A percentile compares a stretch with the other conserved stretches of the same genome.
Evolutionary conservation across 2,113 vertebrate genomes (phyloP).

Genomic region (Crypturellus undulatus): DNA sequence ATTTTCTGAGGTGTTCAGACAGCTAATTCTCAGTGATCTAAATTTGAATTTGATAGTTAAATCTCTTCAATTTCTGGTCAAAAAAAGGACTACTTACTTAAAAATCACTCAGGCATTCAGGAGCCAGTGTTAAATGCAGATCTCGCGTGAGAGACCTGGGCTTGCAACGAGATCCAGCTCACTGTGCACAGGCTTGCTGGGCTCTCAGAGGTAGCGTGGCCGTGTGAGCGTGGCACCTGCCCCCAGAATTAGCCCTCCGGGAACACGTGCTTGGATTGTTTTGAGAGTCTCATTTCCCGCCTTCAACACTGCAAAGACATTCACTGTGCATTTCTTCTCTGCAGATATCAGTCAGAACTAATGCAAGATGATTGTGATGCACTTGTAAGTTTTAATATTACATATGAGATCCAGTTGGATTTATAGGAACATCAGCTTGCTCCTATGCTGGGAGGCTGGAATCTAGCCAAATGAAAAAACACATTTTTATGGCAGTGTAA

Average conservation of each 20-base stretch:
- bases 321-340: not conserved
- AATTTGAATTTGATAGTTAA: not conserved
- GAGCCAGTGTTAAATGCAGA: not conserved
- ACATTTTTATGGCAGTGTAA: not conserved
- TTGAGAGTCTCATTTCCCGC: not conserved
- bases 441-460: not conserved
- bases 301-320: not conserved
- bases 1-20: slow-evolving; percentile 17
- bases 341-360: not conserved
- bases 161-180: not conserved
- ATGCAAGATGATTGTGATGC: not conserved
- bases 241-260: not conserved
- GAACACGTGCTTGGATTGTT: not conserved
- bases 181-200: not conserved
- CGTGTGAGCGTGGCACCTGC: rapidly evolving
- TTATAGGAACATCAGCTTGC: not conserved
- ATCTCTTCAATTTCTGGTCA: not conserved
- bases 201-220: not conserved
- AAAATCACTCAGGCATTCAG: slow-evolving; percentile 3
- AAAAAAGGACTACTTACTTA: not conserved
- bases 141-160: not conserved
- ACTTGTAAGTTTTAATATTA: not conserved
- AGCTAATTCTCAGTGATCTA: not conserved
- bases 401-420: not conserved
- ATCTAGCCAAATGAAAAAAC: not conserved